Evolutionary conservation across 2,113 vertebrate species (phyloP).

Genomic region (Nyctibius bracteatus): DNA sequence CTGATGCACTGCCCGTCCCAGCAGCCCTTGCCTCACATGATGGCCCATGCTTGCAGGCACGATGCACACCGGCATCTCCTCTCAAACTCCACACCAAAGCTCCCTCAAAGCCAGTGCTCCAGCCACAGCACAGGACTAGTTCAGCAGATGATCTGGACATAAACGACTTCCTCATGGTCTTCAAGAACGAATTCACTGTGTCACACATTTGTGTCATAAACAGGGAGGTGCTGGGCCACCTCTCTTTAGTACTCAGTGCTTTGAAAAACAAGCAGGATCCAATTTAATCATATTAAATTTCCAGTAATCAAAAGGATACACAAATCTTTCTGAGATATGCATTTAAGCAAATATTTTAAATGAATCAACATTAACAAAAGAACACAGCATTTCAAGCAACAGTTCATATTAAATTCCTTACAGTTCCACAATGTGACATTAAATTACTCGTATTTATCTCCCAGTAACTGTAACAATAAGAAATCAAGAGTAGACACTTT

Average conservation of each 20-base stretch:
- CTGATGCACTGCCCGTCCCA: neutral
- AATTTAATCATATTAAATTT: neutral
- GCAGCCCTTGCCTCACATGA: fast-evolving
- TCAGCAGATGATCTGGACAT: neutral
- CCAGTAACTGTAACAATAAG: neutral
- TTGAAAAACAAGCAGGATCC: neutral
- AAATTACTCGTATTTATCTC: conserved; percentile 18
- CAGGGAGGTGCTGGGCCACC: neutral
- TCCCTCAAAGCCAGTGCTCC: neutral
- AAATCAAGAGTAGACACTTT: neutral
- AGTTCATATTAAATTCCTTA: neutral
- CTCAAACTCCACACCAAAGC: neutral
- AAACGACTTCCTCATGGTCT: neutral
- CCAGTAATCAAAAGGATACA: neutral
- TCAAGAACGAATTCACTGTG: neutral
- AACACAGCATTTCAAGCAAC: neutral
- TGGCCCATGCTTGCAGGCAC: fast-evolving
- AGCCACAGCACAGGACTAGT: neutral
- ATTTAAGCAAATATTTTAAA: conserved; percentile 6
- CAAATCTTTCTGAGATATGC: neutral
- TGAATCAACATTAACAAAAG: neutral
- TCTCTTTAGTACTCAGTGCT: neutral
- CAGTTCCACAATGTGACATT: neutral
- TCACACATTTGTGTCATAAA: neutral
- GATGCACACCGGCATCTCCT: neutral